Base-by-base conservation (phyloP, 2,797 vertebrate species). In the Cirrhinus molitorella region DNA sequence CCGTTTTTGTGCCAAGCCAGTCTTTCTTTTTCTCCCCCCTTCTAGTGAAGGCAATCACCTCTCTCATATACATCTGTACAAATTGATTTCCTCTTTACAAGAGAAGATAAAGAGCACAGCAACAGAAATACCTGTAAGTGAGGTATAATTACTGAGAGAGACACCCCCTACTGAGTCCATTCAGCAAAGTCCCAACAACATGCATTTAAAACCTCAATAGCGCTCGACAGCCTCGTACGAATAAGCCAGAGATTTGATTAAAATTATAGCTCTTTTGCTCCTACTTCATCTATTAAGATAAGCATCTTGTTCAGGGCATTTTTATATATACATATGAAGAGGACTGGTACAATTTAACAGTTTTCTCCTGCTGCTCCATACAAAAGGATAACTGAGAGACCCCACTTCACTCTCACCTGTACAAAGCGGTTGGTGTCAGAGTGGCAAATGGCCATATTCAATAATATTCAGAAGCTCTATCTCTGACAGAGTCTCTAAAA, bases 251-350 rank as follows among this genome's bases (percentile, higher is more conserved):
- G 94, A 96, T 97, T 97, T 97, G 96, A 98, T 98, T 97, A 98
- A 97, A 98, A 98, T 98, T 97, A 96, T 94, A 96, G 96, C 95
- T 96, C 95, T 97, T 96, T 96, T 96, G 95, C 95, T 96, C 95
- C 95, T 95, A 95, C 96, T 97, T 97, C 96, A 97, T 96, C 95
- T 97, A 96, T 97, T 96, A 97, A 96, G 93, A 91, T 95, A 96
- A 91, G 91, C 93, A 94, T 96, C 89, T 94, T 93, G 92, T 94
- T 91, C 92, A 87, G 95, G 96, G 96, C 95, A 93, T 94, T 94
- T 95, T 95, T 95, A 90, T 90, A 91, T 91, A 90, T 91, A 90
- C 84, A 89, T 91, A 88, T 89, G 90, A 90, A 89, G 92, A 89
- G 87, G 86, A 78, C 88, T 23, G 87, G 85, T 87, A 91, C 87